Percentiles rank a stretch among this genome's conserved stretches.
These are phyloP conservation scores for Poecile montanus DNA, from an alignment of 2,797 vertebrate genomes.

Conservation along the genomic window DNA sequence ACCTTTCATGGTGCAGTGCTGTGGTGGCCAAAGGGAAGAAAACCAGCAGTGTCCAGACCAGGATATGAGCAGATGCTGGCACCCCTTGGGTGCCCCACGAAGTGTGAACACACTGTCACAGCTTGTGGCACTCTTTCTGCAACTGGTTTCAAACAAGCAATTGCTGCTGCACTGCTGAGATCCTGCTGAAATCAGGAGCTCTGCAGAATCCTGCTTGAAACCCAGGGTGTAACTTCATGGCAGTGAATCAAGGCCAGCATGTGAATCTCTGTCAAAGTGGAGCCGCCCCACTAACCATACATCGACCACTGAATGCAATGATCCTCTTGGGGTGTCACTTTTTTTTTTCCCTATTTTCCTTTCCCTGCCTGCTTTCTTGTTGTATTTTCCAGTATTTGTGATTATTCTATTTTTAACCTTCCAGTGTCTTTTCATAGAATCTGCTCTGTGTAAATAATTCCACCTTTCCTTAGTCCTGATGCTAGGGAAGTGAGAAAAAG, in stretches of 20 bases:
- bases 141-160: background rate
- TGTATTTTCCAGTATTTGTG: constrained; percentile 3
- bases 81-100: background rate
- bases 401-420: constrained; percentile 15
- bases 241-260: background rate
- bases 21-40: background rate
- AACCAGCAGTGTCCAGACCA: background rate
- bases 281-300: background rate
- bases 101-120: background rate
- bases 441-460: background rate
- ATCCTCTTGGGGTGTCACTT: background rate
- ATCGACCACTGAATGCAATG: background rate
- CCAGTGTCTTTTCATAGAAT: background rate
- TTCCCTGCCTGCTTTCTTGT: background rate
- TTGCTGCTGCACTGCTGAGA: background rate
- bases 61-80: background rate
- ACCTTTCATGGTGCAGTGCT: background rate
- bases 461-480: background rate
- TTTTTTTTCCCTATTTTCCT: background rate
- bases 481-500: background rate
- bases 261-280: background rate
- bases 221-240: accelerated
- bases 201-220: background rate
- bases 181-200: background rate
- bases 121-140: background rate